These are phyloP conservation scores for Leptinotarsa undecemlineata DNA, from an alignment of 1,140 invertebrate genomes.

Conservation along the genomic window DNA sequence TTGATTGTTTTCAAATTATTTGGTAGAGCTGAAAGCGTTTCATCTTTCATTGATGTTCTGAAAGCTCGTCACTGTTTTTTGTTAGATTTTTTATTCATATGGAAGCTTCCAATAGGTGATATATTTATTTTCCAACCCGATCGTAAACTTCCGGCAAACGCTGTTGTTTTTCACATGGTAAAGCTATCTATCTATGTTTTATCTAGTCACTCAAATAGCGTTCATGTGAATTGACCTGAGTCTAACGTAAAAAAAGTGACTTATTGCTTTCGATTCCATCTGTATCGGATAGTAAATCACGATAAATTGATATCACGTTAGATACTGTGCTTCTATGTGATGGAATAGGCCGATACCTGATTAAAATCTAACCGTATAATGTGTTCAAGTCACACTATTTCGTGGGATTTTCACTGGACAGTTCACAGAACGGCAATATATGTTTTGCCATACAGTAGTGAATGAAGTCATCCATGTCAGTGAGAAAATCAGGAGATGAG, in stretches of 20 bases:
- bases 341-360: no score
- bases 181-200: background rate
- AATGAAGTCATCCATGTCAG: no score
- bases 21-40: background rate
- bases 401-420: no score
- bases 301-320: no score
- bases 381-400: no score
- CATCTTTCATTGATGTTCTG: background rate
- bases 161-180: background rate
- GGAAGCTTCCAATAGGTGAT: conserved; percentile 3
- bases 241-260: background rate
- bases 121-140: background rate
- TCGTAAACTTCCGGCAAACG: background rate
- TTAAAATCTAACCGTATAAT: no score
- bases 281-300: no score
- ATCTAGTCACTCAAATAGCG: background rate
- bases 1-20: background rate
- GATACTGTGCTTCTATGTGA: no score
- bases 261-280: background rate
- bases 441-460: no score
- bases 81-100: background rate
- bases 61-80: background rate
- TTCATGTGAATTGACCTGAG: background rate
- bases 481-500: no score
- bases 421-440: no score